Evolutionary conservation across 2,113 vertebrate genomes (phyloP).

Genomic region (Climacteris rufus): DNA sequence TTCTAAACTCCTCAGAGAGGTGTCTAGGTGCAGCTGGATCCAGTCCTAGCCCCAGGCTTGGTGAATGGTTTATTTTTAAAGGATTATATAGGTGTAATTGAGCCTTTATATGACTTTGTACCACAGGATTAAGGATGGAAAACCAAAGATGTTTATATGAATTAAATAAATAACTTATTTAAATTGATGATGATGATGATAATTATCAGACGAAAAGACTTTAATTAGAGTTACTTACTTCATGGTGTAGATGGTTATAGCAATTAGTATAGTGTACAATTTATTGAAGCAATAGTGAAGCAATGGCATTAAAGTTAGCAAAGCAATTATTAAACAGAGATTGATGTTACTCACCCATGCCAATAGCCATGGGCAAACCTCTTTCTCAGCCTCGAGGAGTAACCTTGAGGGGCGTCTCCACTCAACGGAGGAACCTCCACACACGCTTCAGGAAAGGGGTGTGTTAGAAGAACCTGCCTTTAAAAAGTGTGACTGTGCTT

Average conservation of each 20-base stretch:
- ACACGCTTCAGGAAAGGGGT: not conserved
- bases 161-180: not conserved
- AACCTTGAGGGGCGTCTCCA: not conserved
- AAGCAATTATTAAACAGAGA: not conserved
- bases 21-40: not conserved
- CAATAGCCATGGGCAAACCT: not conserved
- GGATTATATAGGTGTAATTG: not conserved
- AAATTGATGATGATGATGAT: not conserved
- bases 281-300: not conserved
- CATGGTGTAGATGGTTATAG: fast-evolving
- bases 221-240: not conserved
- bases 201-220: not conserved
- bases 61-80: not conserved
- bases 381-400: not conserved
- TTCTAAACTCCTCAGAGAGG: not conserved
- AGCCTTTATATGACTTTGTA: not conserved
- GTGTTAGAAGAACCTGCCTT: not conserved
- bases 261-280: not conserved
- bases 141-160: not conserved
- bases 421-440: not conserved
- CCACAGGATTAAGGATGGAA: not conserved
- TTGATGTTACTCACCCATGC: not conserved
- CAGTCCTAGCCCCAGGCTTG: not conserved
- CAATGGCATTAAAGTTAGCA: not conserved
- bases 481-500: not conserved